Evolutionary conservation across 2,113 vertebrate genomes (phyloP).

Genomic region (Engystomops pustulosus): DNA sequence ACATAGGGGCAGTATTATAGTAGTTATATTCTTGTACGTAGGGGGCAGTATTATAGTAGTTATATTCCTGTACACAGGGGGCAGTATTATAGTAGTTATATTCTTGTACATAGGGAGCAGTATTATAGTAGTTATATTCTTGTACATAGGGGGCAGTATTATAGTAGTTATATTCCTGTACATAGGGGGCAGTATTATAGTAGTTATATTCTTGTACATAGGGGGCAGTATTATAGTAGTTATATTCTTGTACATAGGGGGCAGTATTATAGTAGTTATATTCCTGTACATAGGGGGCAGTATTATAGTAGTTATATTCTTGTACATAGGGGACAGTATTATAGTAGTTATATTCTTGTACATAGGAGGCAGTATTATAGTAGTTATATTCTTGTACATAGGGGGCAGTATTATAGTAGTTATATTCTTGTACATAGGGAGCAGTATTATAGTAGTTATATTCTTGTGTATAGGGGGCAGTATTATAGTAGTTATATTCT

Average conservation of each 20-base stretch:
- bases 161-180: constrained; percentile 8
- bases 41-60: constrained; percentile 15
- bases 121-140: constrained; percentile 7
- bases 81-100: constrained; percentile 9
- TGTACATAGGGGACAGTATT: constrained; percentile 4
- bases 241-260: constrained; percentile 12
- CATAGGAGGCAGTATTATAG: not conserved
- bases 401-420: constrained; percentile 1
- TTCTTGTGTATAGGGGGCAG: not conserved
- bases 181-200: not conserved
- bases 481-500: not conserved
- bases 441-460: not conserved
- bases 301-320: constrained; percentile 11
- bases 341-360: not conserved
- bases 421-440: not conserved
- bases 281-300: constrained; percentile 10
- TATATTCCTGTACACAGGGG: constrained; percentile 18
- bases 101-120: not conserved
- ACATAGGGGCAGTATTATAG: constrained; percentile 18
- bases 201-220: constrained; percentile 10
- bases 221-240: constrained; percentile 6
- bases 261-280: constrained; percentile 26
- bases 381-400: constrained; percentile 7
- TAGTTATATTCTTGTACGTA: constrained; percentile 14
- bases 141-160: constrained; percentile 14